Evolutionary conservation across 1,140 invertebrate species (phyloP), one percentile per base, ranked within the genome.

Genomic region (Physella acuta): DNA sequence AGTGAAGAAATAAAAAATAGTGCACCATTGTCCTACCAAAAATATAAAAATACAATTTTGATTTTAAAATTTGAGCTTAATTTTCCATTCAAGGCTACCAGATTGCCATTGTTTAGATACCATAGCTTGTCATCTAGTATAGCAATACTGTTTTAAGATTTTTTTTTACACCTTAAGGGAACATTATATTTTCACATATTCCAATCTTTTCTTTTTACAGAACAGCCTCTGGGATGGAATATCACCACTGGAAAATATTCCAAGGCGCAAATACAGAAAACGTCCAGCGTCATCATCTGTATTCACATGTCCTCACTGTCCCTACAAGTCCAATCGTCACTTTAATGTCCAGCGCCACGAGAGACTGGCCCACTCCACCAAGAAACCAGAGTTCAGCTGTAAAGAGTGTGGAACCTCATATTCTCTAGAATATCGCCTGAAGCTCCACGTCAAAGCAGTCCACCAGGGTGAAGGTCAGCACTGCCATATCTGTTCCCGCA

Each of bases 391-490:
- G 28, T 68, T 68, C 36, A 68, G 56, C 56, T 68, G 66, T 52
- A 58, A 68, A 33, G 66, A 68, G 39, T 68, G 66, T 60, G 66
- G 66, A 26, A 68, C 66, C 17, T 68, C 66, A 0, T 68, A 68
- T 51, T 68, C 66, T 20, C 39, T 68, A 20, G 66, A 68, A 33
- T 68, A 68, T 52, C 55, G 66, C 16, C 66, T 68, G 11, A 68
- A 68, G 39, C 66, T 68, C 28, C 66, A 68, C 36, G 30, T 68
- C 36, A 68, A 68, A 37, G 66, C 66, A 30, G 66, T 68, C 1
- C 66, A 68, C 56, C 66, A 68, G 39, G 66, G 66, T 31, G 66
- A 68, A n/a, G 66, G 66, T 37, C 66, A 68, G 30, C 66, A 68
- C 39, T 68, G 66, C 30, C 53, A 58, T 30, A 39, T 68, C 17